phyloP scores from a whole-genome alignment of 2,797 vertebrate species.

The Phataginus tetradactyla region DNA sequence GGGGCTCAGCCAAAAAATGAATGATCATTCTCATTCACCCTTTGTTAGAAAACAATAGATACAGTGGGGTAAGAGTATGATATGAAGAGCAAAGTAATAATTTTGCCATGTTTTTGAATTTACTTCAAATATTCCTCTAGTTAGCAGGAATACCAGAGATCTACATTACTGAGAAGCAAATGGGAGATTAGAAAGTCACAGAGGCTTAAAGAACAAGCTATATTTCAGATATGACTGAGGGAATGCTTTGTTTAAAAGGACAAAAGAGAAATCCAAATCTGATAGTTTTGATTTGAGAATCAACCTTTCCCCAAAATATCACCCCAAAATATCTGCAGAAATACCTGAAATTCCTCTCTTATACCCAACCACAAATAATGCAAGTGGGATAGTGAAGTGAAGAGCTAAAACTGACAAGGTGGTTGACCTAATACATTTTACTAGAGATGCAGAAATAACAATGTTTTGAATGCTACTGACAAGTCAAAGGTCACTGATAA shows the following conservation, averaged over 20 bases:
- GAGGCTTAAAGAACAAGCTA: not conserved
- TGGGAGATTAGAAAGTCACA: not conserved
- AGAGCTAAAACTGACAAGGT: constrained; percentile 68
- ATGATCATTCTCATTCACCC: not conserved
- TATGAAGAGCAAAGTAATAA: not conserved
- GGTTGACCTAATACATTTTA: constrained; percentile 60
- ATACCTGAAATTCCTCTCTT: constrained; percentile 45
- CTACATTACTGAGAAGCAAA: not conserved
- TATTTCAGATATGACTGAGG: not conserved
- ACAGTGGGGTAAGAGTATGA: not conserved
- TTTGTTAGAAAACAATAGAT: not conserved
- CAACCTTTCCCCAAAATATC: not conserved
- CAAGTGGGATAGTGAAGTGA: constrained; percentile 25
- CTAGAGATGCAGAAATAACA: constrained; percentile 68
- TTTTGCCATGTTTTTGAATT: not conserved
- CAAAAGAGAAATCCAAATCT: constrained; percentile 33
- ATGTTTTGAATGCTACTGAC: constrained; percentile 58
- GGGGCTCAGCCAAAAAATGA: not conserved
- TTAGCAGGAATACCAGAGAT: not conserved
- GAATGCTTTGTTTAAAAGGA: constrained; percentile 14
- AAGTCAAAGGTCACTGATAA: constrained; percentile 71
- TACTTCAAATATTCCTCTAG: not conserved
- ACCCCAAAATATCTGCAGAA: not conserved
- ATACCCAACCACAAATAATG: not conserved
- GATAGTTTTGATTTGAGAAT: constrained; percentile 33